phyloP scores from a whole-genome alignment of 2,113 vertebrate genomes.

The Atrichornis clamosus region DNA sequence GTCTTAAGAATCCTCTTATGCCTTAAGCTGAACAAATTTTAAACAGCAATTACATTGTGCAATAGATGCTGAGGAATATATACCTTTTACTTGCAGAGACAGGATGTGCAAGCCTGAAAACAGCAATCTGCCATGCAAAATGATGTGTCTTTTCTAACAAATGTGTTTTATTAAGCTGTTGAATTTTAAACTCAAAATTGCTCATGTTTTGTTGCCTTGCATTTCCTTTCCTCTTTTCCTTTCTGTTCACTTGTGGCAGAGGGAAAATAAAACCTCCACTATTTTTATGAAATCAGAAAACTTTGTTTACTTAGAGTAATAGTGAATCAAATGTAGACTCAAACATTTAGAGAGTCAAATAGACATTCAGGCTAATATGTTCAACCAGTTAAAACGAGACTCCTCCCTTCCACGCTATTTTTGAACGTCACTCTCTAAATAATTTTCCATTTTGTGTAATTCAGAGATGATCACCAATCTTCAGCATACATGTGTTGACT shows the following conservation, averaged over 20 bases:
- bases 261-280: neutral
- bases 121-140: neutral
- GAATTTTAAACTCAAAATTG: neutral
- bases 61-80: neutral
- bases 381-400: neutral
- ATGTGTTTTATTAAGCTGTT: neutral
- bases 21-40: neutral
- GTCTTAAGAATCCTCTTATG: neutral
- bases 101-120: neutral
- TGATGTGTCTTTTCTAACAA: neutral
- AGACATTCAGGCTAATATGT: neutral
- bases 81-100: rapidly evolving
- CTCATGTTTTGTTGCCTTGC: neutral
- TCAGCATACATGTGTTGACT: neutral
- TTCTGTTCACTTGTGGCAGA: neutral
- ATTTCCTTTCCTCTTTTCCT: neutral
- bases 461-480: neutral
- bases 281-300: neutral
- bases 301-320: neutral
- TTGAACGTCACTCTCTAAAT: neutral
- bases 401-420: neutral
- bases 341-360: neutral
- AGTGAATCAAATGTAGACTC: neutral
- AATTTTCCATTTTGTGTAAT: neutral
- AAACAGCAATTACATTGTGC: neutral